These are phyloP conservation scores for Mionectes olivaceus DNA, from an alignment of 2,797 vertebrate species.

Conservation along the genomic window DNA sequence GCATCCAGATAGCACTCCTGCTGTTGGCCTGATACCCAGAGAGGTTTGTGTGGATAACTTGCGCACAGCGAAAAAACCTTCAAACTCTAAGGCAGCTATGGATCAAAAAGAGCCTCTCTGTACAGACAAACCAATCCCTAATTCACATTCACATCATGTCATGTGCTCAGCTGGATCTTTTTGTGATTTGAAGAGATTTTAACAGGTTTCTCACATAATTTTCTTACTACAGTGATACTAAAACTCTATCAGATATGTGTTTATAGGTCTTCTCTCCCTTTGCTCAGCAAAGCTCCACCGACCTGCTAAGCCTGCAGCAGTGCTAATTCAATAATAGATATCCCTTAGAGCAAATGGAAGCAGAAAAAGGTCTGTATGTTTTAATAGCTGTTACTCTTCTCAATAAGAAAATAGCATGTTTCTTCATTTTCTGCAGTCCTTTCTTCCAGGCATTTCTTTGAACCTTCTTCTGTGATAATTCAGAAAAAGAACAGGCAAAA, in stretches of 20 bases:
- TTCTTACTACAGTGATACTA: neutral
- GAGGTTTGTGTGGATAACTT: neutral
- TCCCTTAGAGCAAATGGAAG: neutral
- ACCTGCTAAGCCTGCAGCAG: neutral
- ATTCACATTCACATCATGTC: neutral
- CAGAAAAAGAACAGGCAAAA: neutral
- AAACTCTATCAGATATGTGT: neutral
- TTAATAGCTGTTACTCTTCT: neutral
- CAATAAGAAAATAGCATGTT: neutral
- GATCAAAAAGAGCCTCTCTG: neutral
- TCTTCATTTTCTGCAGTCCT: neutral
- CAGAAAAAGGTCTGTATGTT: neutral
- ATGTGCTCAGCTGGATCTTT: neutral
- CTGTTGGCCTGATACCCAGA: neutral
- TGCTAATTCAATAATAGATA: neutral
- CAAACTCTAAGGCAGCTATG: neutral
- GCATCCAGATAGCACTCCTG: neutral
- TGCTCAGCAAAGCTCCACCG: neutral
- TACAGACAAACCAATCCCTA: neutral
- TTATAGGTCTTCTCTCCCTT: neutral
- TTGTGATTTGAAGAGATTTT: neutral
- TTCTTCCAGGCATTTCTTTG: conserved; percentile 1
- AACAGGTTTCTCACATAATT: neutral
- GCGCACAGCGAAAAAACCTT: neutral
- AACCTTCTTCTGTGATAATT: neutral